Percentiles rank a stretch among this genome's conserved stretches.
These are phyloP conservation scores for Thelaira solivaga DNA, from an alignment of 2,888 invertebrate species.

Conservation along the genomic window DNA sequence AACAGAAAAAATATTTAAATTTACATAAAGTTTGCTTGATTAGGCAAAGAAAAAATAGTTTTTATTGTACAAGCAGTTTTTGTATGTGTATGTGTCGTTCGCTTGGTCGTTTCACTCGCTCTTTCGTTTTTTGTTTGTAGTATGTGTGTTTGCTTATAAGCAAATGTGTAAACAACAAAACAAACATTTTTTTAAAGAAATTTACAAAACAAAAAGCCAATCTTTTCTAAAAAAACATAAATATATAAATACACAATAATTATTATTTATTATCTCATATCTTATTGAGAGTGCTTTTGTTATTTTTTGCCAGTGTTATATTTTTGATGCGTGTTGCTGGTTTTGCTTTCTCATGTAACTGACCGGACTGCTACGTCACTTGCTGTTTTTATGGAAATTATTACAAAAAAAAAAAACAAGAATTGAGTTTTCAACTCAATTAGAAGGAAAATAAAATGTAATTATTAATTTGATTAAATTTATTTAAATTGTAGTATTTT, in stretches of 20 bases:
- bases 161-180: constrained; percentile 27
- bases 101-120: neutral
- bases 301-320: constrained; percentile 10
- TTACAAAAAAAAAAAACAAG: neutral
- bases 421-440: constrained; percentile 20
- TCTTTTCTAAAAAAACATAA: neutral
- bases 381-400: neutral
- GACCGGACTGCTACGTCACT: constrained; percentile 23
- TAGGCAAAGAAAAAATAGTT: constrained; percentile 15
- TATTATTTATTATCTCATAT: too few species aligned
- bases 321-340: neutral
- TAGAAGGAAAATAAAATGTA: constrained; percentile 27
- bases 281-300: constrained; percentile 3
- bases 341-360: constrained; percentile 11
- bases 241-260: too few species aligned
- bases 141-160: constrained; percentile 4
- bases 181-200: constrained; percentile 23
- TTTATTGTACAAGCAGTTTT: constrained; percentile 1
- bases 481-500: neutral
- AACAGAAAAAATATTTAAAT: neutral
- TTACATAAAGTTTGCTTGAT: neutral
- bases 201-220: constrained; percentile 17
- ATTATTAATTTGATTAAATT: constrained; percentile 37
- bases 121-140: constrained; percentile 6
- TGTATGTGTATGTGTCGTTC: constrained; percentile 2